Evolutionary conservation across 2,113 vertebrate species (phyloP), one percentile per base, ranked within the genome.

Genomic region (Alligator mississippiensis): DNA sequence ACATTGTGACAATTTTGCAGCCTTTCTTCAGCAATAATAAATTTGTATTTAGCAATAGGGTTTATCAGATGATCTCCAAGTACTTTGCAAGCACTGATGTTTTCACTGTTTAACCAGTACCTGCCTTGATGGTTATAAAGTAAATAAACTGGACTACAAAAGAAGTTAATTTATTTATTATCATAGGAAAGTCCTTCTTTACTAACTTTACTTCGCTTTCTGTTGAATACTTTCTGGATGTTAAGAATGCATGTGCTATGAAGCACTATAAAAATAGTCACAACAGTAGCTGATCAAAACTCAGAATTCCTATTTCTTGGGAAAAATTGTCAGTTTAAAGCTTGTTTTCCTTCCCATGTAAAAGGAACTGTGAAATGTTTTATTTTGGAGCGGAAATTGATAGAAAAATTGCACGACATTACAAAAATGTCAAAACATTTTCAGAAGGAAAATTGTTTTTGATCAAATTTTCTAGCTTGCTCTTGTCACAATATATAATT

Each of bases 1-100:
- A 38, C 19, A 72, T 21, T 21, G 18, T 38, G 68, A 38, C 30
- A 72, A 4, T 1, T 78, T 59, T 64, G 22, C 66, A 83, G 61
- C 30, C 58, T 9, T 2, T 9, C 64, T 54, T 38, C 3, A 4
- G 19, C 27, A 28, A 25, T 80, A 84, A 66, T 0, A 4, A 5
- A 11, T 38, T 72, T 18, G 30, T 21, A 72, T 11, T 1, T 9
- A 13, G 7, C 5, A 54, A 57, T 74, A 2, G 34, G 0, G 0
- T 2, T 17, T 19, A 8, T 15, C n/a, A 1, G 22, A n/a, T 25
- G 59, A 18, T 54, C 34, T 28, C 54, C 18, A 70, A 12, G 57
- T 60, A 34, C n/a, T 10, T 24, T 62, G 85, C 2, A 2, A 76
- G 61, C 47, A 34, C 55, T 14, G 28, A 25, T 58, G 2, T 54